Evolutionary conservation across 2,888 invertebrate species (phyloP).

Genomic region (Zootermopsis nevadensis): DNA sequence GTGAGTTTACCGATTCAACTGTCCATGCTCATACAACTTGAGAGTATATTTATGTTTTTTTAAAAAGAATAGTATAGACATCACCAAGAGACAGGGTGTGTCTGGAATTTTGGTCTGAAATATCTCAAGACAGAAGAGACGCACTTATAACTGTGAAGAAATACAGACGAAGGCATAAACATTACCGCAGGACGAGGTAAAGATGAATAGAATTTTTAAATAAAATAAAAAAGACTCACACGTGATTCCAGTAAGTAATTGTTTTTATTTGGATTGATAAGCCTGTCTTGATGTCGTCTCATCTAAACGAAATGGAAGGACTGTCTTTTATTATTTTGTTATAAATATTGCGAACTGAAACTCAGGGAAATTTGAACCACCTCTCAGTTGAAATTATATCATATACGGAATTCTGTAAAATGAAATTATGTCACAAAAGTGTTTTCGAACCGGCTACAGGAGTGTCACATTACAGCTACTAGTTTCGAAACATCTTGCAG

Average conservation of each 20-base stretch:
- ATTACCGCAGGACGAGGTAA: conserved; percentile 1
- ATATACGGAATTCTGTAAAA: no score
- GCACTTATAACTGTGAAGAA: conserved; percentile 6
- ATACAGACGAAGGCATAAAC: no score
- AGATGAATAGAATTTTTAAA: conserved; percentile 7
- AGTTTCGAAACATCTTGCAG: no score
- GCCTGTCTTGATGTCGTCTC: background rate
- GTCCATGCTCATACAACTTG: no score
- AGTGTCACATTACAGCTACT: no score
- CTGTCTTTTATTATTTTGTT: conserved; percentile 15
- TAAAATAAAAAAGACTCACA: conserved; percentile 21
- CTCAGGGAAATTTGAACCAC: no score
- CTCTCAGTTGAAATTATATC: no score
- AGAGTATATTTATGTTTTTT: no score
- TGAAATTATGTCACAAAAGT: no score
- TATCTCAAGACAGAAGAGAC: conserved; percentile 6
- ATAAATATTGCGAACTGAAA: background rate
- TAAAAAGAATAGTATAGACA: background rate
- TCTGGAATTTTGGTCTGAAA: background rate
- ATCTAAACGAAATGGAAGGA: background rate
- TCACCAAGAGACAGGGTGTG: background rate
- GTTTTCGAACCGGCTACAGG: no score
- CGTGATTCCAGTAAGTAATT: background rate
- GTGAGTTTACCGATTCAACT: no score
- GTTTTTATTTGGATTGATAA: background rate